Conservation (phyloP, 2,113 vertebrate species). For the Haplotaxodon microlepis region DNA sequence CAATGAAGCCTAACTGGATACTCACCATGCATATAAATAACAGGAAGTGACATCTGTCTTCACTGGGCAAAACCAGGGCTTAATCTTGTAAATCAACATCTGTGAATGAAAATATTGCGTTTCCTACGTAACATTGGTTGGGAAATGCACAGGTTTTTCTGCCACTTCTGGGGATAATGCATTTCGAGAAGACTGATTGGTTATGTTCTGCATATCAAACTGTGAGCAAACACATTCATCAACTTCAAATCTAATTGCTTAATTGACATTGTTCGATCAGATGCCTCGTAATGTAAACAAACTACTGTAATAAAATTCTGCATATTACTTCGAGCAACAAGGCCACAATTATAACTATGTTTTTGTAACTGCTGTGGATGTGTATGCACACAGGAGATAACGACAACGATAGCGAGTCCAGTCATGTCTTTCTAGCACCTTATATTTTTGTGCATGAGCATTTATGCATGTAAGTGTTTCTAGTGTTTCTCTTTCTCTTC, state of each 20-base stretch:
- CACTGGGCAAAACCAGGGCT: background rate
- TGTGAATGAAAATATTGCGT: background rate
- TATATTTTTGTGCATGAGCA: background rate
- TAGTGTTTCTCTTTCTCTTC: background rate
- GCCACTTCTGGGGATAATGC: background rate
- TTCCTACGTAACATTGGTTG: background rate
- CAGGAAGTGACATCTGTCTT: background rate
- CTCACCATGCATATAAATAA: background rate
- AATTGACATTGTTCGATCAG: background rate
- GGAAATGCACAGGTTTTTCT: background rate
- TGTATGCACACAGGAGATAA: background rate
- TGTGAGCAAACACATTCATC: background rate
- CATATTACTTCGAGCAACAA: background rate
- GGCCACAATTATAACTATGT: background rate
- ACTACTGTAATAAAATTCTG: background rate
- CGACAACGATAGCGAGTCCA: background rate
- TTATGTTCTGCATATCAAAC: background rate
- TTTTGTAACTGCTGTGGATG: background rate
- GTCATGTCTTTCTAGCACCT: background rate
- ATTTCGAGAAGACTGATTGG: background rate
- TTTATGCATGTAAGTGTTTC: background rate
- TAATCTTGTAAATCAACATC: background rate
- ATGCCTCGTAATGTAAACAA: background rate
- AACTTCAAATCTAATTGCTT: background rate
- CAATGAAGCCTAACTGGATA: slow-evolving; percentile 7